Evolutionary conservation across 2,888 invertebrate species (phyloP).

Genomic region (Lathronympha strigana): DNA sequence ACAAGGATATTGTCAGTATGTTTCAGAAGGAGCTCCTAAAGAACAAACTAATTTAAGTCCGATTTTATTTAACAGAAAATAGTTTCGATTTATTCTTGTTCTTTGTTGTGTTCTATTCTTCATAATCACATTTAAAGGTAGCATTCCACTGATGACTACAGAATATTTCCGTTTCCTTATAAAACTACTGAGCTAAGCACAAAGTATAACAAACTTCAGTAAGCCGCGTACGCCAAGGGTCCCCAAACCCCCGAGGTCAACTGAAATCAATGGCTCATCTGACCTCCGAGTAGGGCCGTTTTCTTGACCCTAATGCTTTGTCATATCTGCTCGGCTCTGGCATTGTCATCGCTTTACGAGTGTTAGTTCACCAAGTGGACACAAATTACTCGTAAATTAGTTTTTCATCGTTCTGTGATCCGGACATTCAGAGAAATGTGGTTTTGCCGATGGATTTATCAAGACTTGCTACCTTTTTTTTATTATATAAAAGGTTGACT

Average conservation of each 20-base stretch:
- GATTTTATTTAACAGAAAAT: too few relatives aligned
- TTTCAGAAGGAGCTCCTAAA: too few relatives aligned
- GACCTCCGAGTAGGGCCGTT: conserved; percentile 23
- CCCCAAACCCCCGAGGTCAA: conserved; percentile 31
- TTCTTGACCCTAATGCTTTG: conserved; percentile 37
- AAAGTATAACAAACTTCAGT: conserved; percentile 1
- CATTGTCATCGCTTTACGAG: not conserved
- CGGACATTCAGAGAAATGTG: not conserved
- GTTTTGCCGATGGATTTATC: not conserved
- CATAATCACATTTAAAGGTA: too few relatives aligned
- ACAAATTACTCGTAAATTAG: too few relatives aligned
- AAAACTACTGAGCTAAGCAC: not conserved
- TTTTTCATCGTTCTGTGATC: too few relatives aligned
- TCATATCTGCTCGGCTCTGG: conserved; percentile 14
- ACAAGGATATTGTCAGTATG: too few relatives aligned
- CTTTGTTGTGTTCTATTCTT: too few relatives aligned
- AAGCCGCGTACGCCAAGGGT: conserved; percentile 11
- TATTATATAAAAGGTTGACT: too few relatives aligned
- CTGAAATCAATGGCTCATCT: conserved; percentile 36
- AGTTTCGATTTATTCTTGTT: too few relatives aligned
- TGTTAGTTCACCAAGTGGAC: not conserved
- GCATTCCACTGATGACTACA: too few relatives aligned
- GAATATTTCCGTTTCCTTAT: not conserved
- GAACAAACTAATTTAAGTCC: too few relatives aligned
- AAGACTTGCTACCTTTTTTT: too few relatives aligned